Percentiles rank a stretch among this genome's conserved stretches.
Evolutionary conservation across 1,140 invertebrate species (phyloP).

Genomic region (Carposina sasakii): DNA sequence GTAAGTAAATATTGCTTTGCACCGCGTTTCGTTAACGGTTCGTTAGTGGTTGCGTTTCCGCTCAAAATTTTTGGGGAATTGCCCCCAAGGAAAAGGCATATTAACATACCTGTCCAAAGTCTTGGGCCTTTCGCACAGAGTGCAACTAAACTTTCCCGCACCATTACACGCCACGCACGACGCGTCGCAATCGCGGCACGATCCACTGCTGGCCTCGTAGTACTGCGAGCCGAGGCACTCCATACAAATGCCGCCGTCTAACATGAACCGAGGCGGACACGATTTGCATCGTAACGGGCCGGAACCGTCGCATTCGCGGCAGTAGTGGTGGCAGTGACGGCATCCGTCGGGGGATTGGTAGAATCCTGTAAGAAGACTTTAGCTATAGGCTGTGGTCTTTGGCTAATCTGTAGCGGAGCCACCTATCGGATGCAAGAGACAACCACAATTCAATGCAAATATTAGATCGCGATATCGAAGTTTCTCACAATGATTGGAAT

Average conservation of each 20-base stretch:
- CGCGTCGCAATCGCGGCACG: constrained; percentile 78
- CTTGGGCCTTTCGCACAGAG: constrained; percentile 76
- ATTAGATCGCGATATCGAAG: no score
- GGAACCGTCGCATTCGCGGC: constrained; percentile 84
- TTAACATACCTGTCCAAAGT: constrained; percentile 74
- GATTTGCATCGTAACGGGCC: constrained; percentile 82
- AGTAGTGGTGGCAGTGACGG: constrained; percentile 89
- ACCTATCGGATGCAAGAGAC: no score
- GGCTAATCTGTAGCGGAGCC: no score
- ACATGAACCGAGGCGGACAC: constrained; percentile 80
- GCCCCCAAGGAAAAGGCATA: no score
- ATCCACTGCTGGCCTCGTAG: constrained; percentile 79
- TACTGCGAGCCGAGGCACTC: constrained; percentile 82
- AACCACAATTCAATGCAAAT: no score
- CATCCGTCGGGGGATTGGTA: constrained; percentile 86
- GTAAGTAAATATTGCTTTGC: no score
- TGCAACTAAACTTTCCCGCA: constrained; percentile 80
- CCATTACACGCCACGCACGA: constrained; percentile 81
- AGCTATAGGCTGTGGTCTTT: neutral
- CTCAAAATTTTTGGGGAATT: no score
- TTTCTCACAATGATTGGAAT: no score
- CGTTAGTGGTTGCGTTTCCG: no score
- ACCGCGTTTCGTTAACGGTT: no score
- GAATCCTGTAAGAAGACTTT: constrained; percentile 68
- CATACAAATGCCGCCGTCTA: constrained; percentile 82